Evolutionary conservation across 2,113 vertebrate genomes (phyloP).

Genomic region (Percopsis transmontana): DNA sequence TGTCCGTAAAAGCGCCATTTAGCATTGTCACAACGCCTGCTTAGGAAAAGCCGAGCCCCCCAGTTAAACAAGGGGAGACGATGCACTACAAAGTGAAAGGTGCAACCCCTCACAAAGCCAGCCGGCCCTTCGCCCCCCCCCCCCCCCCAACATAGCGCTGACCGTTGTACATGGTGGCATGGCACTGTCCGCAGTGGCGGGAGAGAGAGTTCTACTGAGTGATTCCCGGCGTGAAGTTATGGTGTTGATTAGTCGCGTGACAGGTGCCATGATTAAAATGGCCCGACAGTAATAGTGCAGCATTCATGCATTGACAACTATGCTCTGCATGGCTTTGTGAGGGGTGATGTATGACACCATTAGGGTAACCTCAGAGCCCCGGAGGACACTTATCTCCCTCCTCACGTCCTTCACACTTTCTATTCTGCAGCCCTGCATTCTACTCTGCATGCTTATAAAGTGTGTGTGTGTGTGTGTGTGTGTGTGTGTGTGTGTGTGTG

Average conservation of each 20-base stretch:
- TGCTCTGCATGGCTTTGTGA: constrained; percentile 80
- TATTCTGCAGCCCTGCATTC: constrained; percentile 71
- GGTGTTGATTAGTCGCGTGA: constrained; percentile 80
- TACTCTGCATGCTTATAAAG: constrained; percentile 73
- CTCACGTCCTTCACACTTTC: constrained; percentile 80
- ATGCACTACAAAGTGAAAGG: constrained; percentile 69
- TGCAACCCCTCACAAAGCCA: constrained; percentile 46
- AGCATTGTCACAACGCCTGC: constrained; percentile 80
- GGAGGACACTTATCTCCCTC: constrained; percentile 79
- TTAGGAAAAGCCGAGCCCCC: constrained; percentile 71
- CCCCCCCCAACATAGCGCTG: background rate
- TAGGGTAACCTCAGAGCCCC: constrained; percentile 81
- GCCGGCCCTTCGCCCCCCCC: constrained; percentile 17
- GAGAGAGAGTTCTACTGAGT: too few relatives aligned
- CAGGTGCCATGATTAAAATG: constrained; percentile 83
- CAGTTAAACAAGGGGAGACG: constrained; percentile 71
- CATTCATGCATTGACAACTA: constrained; percentile 83
- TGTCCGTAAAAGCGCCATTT: constrained; percentile 77
- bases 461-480: constrained; percentile 53
- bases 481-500: constrained; percentile 27
- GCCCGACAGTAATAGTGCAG: constrained; percentile 79
- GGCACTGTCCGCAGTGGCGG: background rate
- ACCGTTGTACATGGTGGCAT: constrained; percentile 22
- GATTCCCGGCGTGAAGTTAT: too few relatives aligned
- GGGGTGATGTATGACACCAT: constrained; percentile 82